phyloP scores from a whole-genome alignment of 2,888 invertebrate genomes.

The Sturmia bella region DNA sequence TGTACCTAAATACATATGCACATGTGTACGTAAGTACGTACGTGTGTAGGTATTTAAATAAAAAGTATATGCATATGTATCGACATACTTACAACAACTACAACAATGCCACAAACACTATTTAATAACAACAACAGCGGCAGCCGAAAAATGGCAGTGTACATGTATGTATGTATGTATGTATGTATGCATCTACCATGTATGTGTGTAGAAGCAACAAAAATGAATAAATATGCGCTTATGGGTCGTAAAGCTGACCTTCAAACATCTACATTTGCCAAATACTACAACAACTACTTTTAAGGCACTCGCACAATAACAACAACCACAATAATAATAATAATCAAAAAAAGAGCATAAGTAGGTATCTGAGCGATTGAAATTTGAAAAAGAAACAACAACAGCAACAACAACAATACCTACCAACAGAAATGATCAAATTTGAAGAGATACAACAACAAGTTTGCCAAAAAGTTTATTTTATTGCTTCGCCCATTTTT shows the following conservation, averaged over 20 bases:
- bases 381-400: conserved; percentile 61
- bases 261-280: conserved; percentile 80
- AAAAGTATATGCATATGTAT: background rate
- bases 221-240: conserved; percentile 76
- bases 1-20: conserved; percentile 37
- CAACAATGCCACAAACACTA: conserved; percentile 15
- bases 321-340: conserved; percentile 42
- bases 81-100: conserved; percentile 10
- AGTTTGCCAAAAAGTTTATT: conserved; percentile 73
- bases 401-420: background rate
- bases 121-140: conserved; percentile 63
- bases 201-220: conserved; percentile 48
- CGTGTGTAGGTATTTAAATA: too few species aligned
- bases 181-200: too few species aligned
- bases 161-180: too few species aligned
- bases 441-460: conserved; percentile 59
- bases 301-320: conserved; percentile 39
- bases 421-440: too few species aligned
- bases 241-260: conserved; percentile 82
- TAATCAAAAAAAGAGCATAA: conserved; percentile 70
- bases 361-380: conserved; percentile 67
- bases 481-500: conserved; percentile 76
- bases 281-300: conserved; percentile 71
- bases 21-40: too few species aligned
- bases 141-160: conserved; percentile 43